phyloP scores from a whole-genome alignment of 1,140 invertebrate genomes.

The Drosophila ercepeae region DNA sequence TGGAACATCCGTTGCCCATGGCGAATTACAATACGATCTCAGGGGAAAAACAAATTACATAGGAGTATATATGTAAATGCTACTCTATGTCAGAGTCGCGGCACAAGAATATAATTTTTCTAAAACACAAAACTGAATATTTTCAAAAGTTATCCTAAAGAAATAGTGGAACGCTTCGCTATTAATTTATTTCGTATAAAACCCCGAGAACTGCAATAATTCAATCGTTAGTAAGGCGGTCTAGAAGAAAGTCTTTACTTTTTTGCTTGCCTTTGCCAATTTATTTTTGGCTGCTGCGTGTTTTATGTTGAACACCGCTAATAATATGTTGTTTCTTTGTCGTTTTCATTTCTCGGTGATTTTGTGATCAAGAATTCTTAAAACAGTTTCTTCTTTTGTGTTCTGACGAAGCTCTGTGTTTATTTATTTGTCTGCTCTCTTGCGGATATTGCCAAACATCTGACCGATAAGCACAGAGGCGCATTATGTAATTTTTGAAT shows the following conservation, averaged over 20 bases:
- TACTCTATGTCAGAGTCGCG: background rate
- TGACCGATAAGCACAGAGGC: conserved; percentile 6
- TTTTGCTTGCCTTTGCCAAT: conserved; percentile 42
- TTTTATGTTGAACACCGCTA: conserved; percentile 62
- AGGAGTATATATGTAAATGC: too few relatives aligned
- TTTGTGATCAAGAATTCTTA: conserved; percentile 47
- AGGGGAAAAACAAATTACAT: background rate
- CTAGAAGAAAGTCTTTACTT: conserved; percentile 21
- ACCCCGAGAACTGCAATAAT: conserved; percentile 36
- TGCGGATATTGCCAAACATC: conserved; percentile 49
- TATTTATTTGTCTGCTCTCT: conserved; percentile 53
- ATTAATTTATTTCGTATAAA: conserved; percentile 57
- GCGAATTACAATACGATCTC: background rate
- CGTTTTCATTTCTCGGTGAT: conserved; percentile 1
- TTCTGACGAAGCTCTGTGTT: conserved; percentile 31
- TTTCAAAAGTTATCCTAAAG: conserved; percentile 77
- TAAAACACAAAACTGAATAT: conserved; percentile 65
- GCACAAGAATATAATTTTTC: conserved; percentile 12
- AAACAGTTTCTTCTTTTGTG: conserved; percentile 43
- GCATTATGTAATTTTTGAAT: conserved; percentile 72
- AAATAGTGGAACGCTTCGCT: too few relatives aligned
- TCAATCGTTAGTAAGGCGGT: conserved; percentile 36
- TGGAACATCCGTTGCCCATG: conserved; percentile 83
- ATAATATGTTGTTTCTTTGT: conserved; percentile 69
- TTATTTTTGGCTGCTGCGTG: conserved; percentile 68